phyloP scores from a whole-genome alignment of 1,140 invertebrate species.

The Drosophila pseudoobscura region DNA sequence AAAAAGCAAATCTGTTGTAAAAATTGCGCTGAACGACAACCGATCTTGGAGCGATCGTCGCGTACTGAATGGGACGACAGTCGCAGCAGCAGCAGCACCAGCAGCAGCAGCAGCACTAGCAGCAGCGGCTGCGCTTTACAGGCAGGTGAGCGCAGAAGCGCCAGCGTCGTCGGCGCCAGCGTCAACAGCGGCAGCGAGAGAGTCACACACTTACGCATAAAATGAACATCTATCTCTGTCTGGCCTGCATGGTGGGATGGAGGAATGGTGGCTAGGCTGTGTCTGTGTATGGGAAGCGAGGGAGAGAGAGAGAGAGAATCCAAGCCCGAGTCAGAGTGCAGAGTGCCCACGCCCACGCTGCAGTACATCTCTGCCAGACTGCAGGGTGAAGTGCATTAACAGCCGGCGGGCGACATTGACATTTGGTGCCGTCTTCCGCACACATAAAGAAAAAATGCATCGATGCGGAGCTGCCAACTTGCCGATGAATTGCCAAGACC shows the following conservation, averaged over 20 bases:
- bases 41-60: constrained; percentile 73
- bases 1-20: constrained; percentile 40
- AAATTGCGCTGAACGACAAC: constrained; percentile 71
- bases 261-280: no score
- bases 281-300: not conserved
- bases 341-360: constrained; percentile 30
- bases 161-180: constrained; percentile 3
- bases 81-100: constrained; percentile 9
- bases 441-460: constrained; percentile 2
- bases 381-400: not conserved
- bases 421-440: constrained; percentile 34
- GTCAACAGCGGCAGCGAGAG: constrained; percentile 22
- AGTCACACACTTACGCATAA: constrained; percentile 25
- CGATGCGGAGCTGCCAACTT: constrained; percentile 6
- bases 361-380: constrained; percentile 1
- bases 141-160: not conserved
- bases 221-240: no score
- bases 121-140: constrained; percentile 6
- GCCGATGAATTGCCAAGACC: no score
- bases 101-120: constrained; percentile 6
- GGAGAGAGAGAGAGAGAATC: constrained; percentile 4
- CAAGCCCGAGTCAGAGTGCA: constrained; percentile 7
- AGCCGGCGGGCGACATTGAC: constrained; percentile 50
- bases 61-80: constrained; percentile 70
- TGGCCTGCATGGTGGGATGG: no score